Conservation (phyloP, 1,140 invertebrate genomes). For the Tetraneura akinire region DNA sequence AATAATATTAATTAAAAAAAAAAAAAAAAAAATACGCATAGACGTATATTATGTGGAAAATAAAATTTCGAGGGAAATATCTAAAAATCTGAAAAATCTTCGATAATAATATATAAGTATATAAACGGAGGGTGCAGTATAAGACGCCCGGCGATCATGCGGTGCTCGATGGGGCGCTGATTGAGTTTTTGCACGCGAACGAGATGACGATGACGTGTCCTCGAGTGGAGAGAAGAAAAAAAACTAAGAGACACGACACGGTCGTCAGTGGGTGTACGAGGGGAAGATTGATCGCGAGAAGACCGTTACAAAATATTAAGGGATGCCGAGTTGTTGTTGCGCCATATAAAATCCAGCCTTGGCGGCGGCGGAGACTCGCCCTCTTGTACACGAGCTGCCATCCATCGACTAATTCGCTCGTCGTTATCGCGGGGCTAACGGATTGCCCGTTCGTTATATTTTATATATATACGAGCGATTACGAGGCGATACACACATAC, state of each 20-base stretch:
- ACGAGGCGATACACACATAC: background rate
- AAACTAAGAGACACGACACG: slow-evolving; percentile 22
- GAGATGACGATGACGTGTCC: background rate
- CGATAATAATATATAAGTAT: no score
- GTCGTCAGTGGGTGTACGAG: background rate
- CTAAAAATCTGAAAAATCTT: no score
- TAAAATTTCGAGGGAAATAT: no score
- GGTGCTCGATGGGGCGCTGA: background rate
- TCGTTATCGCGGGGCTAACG: slow-evolving; percentile 14
- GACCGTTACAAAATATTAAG: slow-evolving; percentile 31
- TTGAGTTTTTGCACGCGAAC: slow-evolving; percentile 18
- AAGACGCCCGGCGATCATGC: no score
- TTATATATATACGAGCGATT: no score
- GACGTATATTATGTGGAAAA: no score
- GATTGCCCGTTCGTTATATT: slow-evolving; percentile 20
- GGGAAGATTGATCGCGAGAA: slow-evolving; percentile 42
- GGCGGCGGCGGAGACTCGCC: background rate
- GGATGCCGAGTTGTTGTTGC: background rate
- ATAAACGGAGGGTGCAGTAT: no score
- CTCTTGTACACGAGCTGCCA: background rate
- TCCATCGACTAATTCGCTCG: slow-evolving; percentile 14
- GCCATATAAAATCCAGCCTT: background rate
- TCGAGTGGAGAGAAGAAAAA: slow-evolving; percentile 14
- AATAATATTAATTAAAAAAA: no score
- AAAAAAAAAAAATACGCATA: no score